Evolutionary conservation across 2,888 invertebrate genomes (phyloP), one percentile per base, ranked within the genome.

Genomic region (Amphimallon solstitiale): DNA sequence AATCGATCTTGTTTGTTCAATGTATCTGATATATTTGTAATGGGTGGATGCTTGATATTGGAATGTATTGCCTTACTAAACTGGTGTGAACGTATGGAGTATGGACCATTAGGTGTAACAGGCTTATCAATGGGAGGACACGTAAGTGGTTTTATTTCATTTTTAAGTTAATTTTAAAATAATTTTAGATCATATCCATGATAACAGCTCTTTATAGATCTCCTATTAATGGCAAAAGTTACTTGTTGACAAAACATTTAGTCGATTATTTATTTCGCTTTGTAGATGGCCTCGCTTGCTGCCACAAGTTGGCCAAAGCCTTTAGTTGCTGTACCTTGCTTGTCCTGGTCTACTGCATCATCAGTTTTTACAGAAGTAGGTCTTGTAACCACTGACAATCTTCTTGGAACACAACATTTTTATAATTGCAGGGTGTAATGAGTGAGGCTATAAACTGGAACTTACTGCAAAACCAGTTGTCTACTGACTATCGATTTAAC

Each of bases 101-200:
- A 92, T 74, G 96, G 97, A 9, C 98, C 98, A 0, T 86, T 98
- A 17, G 97, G 97, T 56, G 88, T 98, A 61, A 95, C 97, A 29
- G 98, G 98, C 7, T 87, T 98, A 63, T 98, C 98, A 23, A 97
- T 98, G 97, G 98, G 98, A 65, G 98, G 98, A 65, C 97, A 97
- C 86, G 97, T 97, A 84, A 87, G 92, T 88, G 19, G 12, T 38
- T 52, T 21, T 52, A 35, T 51, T 60, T 29, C 14, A 14, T 48
- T 49, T 51, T 35, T 23, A 23, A n/a, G 21, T 14, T 66, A 67
- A 51, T 38, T 49, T 34, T 62, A 21, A 19, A 29, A 54, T 62
- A 51, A 49, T 56, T 56, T 40, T 54, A 51, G 63, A 63, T 38
- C 63, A 54, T 46, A 35, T 64, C 43, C 63, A 43, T 52, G 61